Percentiles rank a stretch among this genome's conserved stretches.
Evolutionary conservation across 2,888 invertebrate genomes (phyloP).

Genomic region (Rutpela maculata): DNA sequence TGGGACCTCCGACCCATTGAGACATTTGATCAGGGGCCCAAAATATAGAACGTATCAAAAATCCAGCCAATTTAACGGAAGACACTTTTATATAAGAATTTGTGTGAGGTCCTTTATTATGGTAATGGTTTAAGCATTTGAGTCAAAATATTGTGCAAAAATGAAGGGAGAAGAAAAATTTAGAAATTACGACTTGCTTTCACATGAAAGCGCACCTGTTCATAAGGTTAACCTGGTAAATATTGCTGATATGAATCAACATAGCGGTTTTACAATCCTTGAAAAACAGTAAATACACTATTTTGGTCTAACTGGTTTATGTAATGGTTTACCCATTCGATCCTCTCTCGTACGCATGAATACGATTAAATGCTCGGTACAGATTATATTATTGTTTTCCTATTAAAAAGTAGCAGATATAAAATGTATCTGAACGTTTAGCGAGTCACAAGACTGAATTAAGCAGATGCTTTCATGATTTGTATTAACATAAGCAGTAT

Average conservation of each 20-base stretch:
- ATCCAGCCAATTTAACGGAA: too few relatives aligned
- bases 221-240: background rate
- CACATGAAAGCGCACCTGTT: background rate
- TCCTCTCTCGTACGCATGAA: background rate
- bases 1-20: too few relatives aligned
- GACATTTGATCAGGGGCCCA: too few relatives aligned
- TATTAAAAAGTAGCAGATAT: background rate
- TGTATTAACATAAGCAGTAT: constrained; percentile 3
- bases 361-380: too few relatives aligned
- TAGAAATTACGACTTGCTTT: background rate
- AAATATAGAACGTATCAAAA: too few relatives aligned
- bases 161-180: background rate
- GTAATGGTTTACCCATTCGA: background rate
- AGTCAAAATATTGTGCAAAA: background rate
- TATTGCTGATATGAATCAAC: background rate
- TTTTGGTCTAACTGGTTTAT: constrained; percentile 7
- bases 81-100: too few relatives aligned
- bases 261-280: background rate
- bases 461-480: background rate
- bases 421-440: background rate
- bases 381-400: too few relatives aligned
- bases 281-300: constrained; percentile 7
- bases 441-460: background rate
- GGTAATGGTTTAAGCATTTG: background rate
- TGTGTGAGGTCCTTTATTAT: too few relatives aligned